A percentile compares a stretch with the other conserved stretches of the same genome.
phyloP scores from a whole-genome alignment of 2,797 vertebrate species.

The Chelidonichthys spinosus region DNA sequence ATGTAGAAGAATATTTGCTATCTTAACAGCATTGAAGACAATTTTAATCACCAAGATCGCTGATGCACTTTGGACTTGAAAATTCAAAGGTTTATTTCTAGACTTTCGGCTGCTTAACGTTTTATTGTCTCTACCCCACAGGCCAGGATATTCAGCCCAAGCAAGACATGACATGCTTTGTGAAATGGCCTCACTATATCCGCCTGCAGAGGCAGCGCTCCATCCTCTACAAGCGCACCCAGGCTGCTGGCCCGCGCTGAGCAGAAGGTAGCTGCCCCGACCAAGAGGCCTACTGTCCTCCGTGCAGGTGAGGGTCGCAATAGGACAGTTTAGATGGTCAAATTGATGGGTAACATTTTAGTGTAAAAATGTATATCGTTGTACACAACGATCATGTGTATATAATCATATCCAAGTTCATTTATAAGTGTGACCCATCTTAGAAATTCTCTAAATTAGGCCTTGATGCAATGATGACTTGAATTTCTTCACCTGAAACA shows the following conservation, averaged over 20 bases:
- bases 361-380: no score
- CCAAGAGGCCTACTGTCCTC: conserved; percentile 93
- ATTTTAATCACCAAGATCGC: conserved; percentile 92
- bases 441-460: conserved; percentile 30
- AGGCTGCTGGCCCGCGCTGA: conserved; percentile 94
- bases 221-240: conserved; percentile 95
- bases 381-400: no score
- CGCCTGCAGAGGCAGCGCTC: conserved; percentile 94
- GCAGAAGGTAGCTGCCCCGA: conserved; percentile 95
- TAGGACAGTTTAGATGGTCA: neutral
- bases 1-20: conserved; percentile 87
- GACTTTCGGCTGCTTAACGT: neutral
- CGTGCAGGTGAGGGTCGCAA: conserved; percentile 86
- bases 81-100: accelerated
- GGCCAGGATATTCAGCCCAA: conserved; percentile 99
- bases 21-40: conserved; percentile 84
- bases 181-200: conserved; percentile 98
- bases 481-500: conserved; percentile 89
- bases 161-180: conserved; percentile 95
- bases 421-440: neutral
- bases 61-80: conserved; percentile 83
- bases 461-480: conserved; percentile 84
- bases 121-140: conserved; percentile 42
- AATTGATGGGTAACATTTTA: neutral
- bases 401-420: neutral